phyloP scores from a whole-genome alignment of 2,797 vertebrate species.

The Sebastes glaucus region DNA sequence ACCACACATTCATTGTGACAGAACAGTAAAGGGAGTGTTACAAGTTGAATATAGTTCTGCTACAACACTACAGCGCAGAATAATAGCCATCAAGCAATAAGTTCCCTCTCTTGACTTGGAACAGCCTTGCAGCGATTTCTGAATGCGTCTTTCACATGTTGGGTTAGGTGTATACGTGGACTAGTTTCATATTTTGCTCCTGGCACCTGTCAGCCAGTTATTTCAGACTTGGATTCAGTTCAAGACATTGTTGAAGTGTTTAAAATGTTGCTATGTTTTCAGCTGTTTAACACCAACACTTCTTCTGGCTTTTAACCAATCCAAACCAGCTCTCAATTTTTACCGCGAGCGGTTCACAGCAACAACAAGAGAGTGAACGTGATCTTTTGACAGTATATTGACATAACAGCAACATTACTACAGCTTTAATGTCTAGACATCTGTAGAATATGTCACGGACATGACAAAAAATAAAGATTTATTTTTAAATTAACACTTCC shows the following conservation, averaged over 20 bases:
- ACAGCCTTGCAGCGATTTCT: neutral
- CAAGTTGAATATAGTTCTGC: neutral
- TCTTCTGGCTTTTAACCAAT: neutral
- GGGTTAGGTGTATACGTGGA: conserved; percentile 3
- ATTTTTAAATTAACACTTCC: too few species aligned
- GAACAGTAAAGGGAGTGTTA: neutral
- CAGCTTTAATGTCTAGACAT: too few species aligned
- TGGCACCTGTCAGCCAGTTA: conserved; percentile 22
- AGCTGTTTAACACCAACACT: neutral
- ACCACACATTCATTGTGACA: conserved; percentile 20
- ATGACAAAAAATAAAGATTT: too few species aligned
- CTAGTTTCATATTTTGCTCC: conserved; percentile 26
- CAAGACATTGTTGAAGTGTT: conserved; percentile 11
- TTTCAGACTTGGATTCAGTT: conserved; percentile 25
- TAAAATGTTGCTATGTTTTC: conserved; percentile 4
- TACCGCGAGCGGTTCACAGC: too few species aligned
- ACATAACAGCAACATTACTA: too few species aligned
- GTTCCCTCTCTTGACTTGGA: neutral
- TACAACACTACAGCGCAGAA: neutral
- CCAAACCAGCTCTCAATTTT: neutral
- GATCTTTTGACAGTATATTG: too few species aligned
- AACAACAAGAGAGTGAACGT: too few species aligned
- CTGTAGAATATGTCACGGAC: too few species aligned
- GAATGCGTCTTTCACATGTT: neutral
- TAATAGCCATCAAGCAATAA: neutral